phyloP scores from a whole-genome alignment of 92 coral and sea anemone species.

The Parazoanthus darwini region DNA sequence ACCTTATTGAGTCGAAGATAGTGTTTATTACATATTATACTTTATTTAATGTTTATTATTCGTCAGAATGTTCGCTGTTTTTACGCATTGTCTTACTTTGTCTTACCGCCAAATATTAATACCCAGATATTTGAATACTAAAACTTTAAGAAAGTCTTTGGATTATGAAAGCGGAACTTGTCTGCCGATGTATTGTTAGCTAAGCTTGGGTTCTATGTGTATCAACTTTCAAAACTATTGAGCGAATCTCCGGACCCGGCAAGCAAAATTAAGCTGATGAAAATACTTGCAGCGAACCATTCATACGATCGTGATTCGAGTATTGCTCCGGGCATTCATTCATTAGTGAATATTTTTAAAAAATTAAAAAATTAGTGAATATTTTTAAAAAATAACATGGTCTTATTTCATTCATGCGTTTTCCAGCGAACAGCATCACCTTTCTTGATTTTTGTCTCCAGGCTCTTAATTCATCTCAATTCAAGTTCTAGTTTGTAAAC shows the following conservation, averaged over 20 bases:
- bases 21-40: not conserved
- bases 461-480: not conserved
- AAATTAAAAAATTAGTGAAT: not conserved
- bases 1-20: not conserved
- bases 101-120: not conserved
- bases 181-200: not conserved
- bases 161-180: not conserved
- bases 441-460: not conserved
- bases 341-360: not conserved
- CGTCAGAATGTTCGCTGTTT: not conserved
- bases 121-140: slow-evolving; percentile 2
- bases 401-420: not conserved
- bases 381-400: no score
- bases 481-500: not conserved
- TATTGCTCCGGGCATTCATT: not conserved
- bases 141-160: not conserved
- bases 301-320: not conserved
- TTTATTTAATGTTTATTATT: not conserved
- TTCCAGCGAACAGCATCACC: not conserved
- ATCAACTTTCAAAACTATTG: not conserved
- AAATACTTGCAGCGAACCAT: not conserved
- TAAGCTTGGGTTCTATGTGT: not conserved
- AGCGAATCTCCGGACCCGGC: not conserved
- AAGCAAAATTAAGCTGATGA: not conserved
- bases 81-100: not conserved